Percentiles rank a stretch among this genome's conserved stretches.
Evolutionary conservation across 2,113 vertebrate species (phyloP).

Genomic region (Tonatia bakeri): DNA sequence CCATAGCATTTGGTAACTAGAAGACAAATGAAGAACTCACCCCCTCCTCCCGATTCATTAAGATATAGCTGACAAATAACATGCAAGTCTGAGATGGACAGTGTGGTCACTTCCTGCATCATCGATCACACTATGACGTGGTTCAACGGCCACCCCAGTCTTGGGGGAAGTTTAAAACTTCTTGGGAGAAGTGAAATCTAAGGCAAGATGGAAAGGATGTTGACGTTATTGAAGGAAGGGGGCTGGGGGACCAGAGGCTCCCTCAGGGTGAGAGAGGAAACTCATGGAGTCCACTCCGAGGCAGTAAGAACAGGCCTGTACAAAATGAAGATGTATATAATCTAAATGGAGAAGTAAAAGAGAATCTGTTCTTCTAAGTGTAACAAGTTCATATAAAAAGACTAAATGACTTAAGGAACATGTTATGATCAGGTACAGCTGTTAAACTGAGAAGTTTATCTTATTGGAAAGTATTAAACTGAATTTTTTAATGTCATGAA

Average conservation of each 20-base stretch:
- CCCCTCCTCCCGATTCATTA: background rate
- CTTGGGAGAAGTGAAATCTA: background rate
- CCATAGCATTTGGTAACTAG: background rate
- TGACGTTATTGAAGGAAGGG: background rate
- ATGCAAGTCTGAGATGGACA: background rate
- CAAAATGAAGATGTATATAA: background rate
- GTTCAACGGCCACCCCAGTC: background rate
- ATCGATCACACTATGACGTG: accelerated
- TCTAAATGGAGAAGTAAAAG: background rate
- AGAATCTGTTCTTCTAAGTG: background rate
- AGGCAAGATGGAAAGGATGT: background rate
- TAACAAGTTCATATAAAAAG: background rate
- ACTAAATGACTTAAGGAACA: background rate
- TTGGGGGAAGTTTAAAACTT: background rate
- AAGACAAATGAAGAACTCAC: background rate
- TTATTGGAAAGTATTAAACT: background rate
- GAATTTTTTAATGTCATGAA: background rate
- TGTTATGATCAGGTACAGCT: background rate
- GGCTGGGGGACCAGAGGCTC: accelerated
- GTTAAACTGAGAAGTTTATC: background rate
- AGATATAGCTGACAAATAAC: background rate
- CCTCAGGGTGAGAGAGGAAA: background rate
- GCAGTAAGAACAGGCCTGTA: background rate
- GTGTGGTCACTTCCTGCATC: no score
- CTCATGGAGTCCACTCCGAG: background rate